Base-by-base conservation (phyloP, 2,797 vertebrate genomes). In the Steatocranus sp. region DNA sequence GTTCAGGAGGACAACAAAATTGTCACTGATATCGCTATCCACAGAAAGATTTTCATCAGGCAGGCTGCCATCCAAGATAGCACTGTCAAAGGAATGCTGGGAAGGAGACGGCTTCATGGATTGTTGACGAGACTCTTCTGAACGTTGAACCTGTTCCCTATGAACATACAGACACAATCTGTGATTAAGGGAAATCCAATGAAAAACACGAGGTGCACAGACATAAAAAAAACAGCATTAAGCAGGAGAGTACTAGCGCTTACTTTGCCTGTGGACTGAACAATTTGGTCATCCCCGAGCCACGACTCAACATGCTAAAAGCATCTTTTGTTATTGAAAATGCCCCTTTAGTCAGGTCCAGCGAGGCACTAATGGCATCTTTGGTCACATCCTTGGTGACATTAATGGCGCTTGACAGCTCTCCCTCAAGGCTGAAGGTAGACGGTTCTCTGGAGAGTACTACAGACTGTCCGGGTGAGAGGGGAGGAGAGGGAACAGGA, bases 271-370 rank as follows among this genome's bases (percentile, higher is more conserved):
- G 94, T 3, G 87, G 93, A 30, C 96, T 94, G 88, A 97, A 98
- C 84, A 99, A 88, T 86, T 97, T 98, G 94, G 97, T 97, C 97
- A 99, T 93, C 79, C 97, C 97, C 2, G 97, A 98, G 53, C 98
- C 96, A 15, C 96, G 95, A 88, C 98, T 97, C 90, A 98, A 93
- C 20, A 97, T 93, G 92, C 96, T 98, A 86, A 99, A 97, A 84
- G 97, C 98, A 0, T 98, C 98, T 92, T 97, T 99, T 9, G 98
- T 99, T 50, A 98, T 94, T 27, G 97, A 98, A 92, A 99, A 96
- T 2, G 98, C 98, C 87, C 98, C 98, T 92, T 99, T 99, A 91
- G 98, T 99, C 88, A 99, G 94, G 91, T 97, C 98, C 97, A 99
- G 93, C 0, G 98, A 99, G 81, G 95, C 97, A 0, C 96, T 97